Percentiles rank a stretch among this genome's conserved stretches.
Conservation (phyloP, 2,888 invertebrate genomes). For the Eupithecia dodoneata region DNA sequence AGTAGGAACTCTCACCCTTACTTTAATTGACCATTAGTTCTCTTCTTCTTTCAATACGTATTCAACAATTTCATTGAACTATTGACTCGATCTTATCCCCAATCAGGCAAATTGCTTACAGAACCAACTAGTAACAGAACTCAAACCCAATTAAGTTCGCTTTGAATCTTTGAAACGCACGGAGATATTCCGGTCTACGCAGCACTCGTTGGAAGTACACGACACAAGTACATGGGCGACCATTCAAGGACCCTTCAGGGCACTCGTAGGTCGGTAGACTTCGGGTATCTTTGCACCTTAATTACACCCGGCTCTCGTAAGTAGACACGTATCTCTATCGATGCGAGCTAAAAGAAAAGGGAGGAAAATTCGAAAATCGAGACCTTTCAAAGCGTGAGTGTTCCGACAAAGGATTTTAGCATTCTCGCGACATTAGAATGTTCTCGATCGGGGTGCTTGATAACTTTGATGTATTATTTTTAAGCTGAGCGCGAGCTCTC, state of each 20-base stretch:
- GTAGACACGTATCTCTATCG: conserved; percentile 74
- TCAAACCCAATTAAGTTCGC: conserved; percentile 73
- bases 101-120: conserved; percentile 42
- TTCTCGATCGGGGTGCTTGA: conserved; percentile 58
- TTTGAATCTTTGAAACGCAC: conserved; percentile 77
- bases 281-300: conserved; percentile 83
- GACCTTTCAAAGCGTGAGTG: conserved; percentile 60
- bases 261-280: conserved; percentile 74
- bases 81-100: conserved; percentile 21
- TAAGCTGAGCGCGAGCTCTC: conserved; percentile 36
- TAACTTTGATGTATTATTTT: conserved; percentile 61
- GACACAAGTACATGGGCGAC: conserved; percentile 75
- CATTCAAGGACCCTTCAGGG: conserved; percentile 72
- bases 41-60: conserved; percentile 9
- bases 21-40: conserved; percentile 18
- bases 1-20: not conserved
- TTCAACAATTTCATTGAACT: conserved; percentile 27
- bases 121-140: conserved; percentile 52
- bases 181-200: conserved; percentile 71
- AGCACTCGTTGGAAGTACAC: conserved; percentile 63
- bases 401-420: conserved; percentile 58
- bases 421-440: conserved; percentile 58
- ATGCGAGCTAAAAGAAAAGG: conserved; percentile 62
- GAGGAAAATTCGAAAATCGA: conserved; percentile 64
- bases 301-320: conserved; percentile 73